Base-by-base conservation (phyloP, 2,797 vertebrate genomes). In the Pachyuromys duprasi region DNA sequence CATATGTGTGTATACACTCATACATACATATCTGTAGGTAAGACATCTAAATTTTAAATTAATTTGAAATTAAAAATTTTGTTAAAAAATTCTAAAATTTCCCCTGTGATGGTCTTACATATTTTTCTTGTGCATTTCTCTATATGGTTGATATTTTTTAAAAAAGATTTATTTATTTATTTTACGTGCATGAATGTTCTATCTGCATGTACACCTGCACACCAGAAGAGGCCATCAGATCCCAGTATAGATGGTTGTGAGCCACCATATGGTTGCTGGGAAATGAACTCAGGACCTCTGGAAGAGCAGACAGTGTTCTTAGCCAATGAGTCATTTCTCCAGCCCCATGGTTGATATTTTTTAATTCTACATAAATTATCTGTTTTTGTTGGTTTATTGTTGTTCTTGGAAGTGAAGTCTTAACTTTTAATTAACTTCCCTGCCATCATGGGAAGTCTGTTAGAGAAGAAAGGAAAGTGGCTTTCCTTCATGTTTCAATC, bases 401-500 rank as follows among this genome's bases (percentile, higher is more conserved):
- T 72, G 4, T 17, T 39, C 33, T 67, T 69, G 36, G 55, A 60
- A 81, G 24, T 94, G 78, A 80, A 60, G 26, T 92, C 78, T 80
- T 88, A 84, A 70, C 67, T 96, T 88, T 90, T 31, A 97, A 93
- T 96, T 92, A 95, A 90, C 62, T 92, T 63, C 15, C 39, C n/a
- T 93, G 79, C 20, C 55, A 95, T 53, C 22, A 55, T 60, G 67
- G 57, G 67, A 94, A 89, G n/a, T 88, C 62, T 36, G 60, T 90
- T 95, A 81, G n/a, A 90, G 75, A 92, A 92, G 86, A 95, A 95
- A 93, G 70, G 24, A n/a, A 90, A 86, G 67, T 94, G 89, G 86
- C 88, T 95, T 95, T 63, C 62, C 95, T 97, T 96, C 36, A 91
- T 89, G 55, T 94, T 96, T 95, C 78, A 88, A 62, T 82, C 86